A percentile compares a stretch with the other conserved stretches of the same genome.
Conservation (phyloP, 2,797 vertebrate genomes). For the Sus cebifrons region DNA sequence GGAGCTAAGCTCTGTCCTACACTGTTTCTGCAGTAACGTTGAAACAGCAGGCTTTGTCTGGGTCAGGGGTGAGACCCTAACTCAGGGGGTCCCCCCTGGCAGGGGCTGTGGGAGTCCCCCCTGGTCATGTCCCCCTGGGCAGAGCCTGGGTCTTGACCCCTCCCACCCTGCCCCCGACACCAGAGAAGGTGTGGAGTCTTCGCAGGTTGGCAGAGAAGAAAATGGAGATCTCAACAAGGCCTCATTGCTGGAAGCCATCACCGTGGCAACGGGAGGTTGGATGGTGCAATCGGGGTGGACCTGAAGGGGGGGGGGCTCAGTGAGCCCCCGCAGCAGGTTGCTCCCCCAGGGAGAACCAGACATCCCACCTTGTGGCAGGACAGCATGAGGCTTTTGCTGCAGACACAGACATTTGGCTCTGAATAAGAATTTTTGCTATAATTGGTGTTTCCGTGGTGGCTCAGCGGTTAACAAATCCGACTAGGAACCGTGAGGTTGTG, state of each 20-base stretch:
- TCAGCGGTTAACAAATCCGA: no score
- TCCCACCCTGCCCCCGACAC: no score
- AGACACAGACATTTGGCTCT: neutral
- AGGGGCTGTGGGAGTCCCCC: neutral
- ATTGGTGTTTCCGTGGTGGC: neutral
- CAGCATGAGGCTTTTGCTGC: neutral
- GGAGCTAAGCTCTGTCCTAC: no score
- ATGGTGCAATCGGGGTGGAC: no score
- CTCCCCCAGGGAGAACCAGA: fast-evolving
- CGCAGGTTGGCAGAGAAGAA: neutral
- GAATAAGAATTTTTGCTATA: neutral
- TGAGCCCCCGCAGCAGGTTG: fast-evolving
- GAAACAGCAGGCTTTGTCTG: neutral
- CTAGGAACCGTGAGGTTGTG: no score
- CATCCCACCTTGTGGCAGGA: fast-evolving
- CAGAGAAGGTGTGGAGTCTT: fast-evolving
- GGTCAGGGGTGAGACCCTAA: no score
- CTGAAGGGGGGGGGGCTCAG: neutral
- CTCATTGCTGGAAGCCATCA: fast-evolving
- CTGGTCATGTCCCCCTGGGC: neutral
- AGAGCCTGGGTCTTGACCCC: neutral
- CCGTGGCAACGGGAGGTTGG: no score
- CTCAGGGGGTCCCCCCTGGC: neutral
- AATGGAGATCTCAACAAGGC: no score
- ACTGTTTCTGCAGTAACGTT: neutral